Conservation (phyloP, 2,113 vertebrate species). For the Macaca nemestrina region DNA sequence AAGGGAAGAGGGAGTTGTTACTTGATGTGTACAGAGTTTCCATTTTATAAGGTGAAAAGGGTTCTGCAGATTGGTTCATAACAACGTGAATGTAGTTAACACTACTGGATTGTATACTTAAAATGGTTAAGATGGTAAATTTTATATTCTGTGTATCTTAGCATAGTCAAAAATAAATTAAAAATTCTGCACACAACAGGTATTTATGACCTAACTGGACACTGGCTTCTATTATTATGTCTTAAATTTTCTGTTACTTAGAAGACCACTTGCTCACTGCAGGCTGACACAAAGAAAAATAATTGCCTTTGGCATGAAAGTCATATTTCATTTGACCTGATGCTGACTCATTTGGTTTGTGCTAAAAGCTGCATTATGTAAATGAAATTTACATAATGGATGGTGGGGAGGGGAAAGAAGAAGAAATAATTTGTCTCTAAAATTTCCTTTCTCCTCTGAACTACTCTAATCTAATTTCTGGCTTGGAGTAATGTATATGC, state of each 20-base stretch:
- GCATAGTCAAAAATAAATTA: constrained; percentile 3
- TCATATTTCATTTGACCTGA: background rate
- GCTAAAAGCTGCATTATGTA: constrained; percentile 66
- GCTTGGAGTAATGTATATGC: background rate
- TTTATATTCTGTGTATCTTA: background rate
- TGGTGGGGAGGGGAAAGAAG: background rate
- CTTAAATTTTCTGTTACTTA: background rate
- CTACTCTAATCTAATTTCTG: constrained; percentile 64
- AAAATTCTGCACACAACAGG: background rate
- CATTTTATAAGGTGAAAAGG: background rate
- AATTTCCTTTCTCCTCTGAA: background rate
- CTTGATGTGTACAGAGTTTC: background rate
- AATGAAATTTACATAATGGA: constrained; percentile 24
- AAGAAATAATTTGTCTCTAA: constrained; percentile 50
- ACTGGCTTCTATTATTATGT: background rate
- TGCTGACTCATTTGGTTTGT: constrained; percentile 69
- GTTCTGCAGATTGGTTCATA: background rate
- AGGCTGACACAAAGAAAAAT: constrained; percentile 29
- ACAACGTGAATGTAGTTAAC: background rate
- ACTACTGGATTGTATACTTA: background rate
- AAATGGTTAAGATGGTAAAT: background rate
- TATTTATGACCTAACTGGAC: constrained; percentile 1
- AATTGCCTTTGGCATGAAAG: constrained; percentile 44
- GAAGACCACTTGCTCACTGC: background rate
- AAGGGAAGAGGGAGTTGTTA: background rate